Evolutionary conservation across 2,888 invertebrate species (phyloP).

Genomic region (Tenthredo livida): DNA sequence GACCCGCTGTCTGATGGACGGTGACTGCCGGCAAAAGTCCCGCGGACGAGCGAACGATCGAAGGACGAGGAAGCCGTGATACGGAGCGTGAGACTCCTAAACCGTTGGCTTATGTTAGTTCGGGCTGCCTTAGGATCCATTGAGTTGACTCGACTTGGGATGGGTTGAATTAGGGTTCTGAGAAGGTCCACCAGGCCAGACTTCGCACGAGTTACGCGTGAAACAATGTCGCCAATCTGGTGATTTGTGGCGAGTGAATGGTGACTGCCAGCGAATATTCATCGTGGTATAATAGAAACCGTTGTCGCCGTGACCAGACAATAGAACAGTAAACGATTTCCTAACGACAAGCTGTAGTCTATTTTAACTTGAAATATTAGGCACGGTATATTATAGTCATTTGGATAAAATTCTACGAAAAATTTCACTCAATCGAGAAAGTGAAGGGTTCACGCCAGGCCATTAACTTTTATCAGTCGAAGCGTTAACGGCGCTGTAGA

Average conservation of each 20-base stretch:
- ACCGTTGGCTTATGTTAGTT: constrained; percentile 33
- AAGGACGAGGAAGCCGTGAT: constrained; percentile 34
- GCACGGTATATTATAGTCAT: neutral
- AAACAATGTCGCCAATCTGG: constrained; percentile 42
- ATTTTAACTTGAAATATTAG: neutral
- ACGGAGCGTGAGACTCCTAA: constrained; percentile 42
- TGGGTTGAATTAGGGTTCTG: constrained; percentile 25
- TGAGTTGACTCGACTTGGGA: constrained; percentile 6
- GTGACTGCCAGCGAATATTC: constrained; percentile 14
- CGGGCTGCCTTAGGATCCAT: constrained; percentile 16
- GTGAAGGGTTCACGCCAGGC: neutral
- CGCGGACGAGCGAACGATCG: constrained; percentile 21
- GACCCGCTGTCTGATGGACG: constrained; percentile 37
- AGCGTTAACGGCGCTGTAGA: neutral
- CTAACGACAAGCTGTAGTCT: constrained; percentile 1
- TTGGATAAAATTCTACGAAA: neutral
- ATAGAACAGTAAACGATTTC: constrained; percentile 9
- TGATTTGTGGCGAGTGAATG: constrained; percentile 35
- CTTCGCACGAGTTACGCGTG: constrained; percentile 38
- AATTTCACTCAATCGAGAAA: neutral
- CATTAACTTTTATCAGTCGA: neutral
- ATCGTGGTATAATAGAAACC: constrained; percentile 9
- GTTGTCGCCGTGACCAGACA: neutral
- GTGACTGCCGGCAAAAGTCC: constrained; percentile 33
- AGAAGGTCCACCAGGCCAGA: constrained; percentile 30